phyloP scores from a whole-genome alignment of 2,888 invertebrate species.

The Monoplex corrugatus region DNA sequence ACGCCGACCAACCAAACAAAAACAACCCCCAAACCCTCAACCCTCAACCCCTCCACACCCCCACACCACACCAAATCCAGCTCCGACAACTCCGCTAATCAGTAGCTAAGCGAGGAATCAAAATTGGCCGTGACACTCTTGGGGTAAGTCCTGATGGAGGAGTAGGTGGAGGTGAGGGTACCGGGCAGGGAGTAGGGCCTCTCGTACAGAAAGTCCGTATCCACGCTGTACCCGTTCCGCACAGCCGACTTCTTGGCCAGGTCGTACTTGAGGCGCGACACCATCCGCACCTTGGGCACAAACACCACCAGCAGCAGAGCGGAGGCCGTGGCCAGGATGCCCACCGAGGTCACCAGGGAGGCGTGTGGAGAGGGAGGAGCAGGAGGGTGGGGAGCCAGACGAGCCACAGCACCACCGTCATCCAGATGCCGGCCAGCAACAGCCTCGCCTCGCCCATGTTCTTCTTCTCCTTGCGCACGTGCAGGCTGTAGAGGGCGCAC shows the following conservation, averaged over 20 bases:
- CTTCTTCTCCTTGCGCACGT: constrained; percentile 91
- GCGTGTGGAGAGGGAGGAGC: constrained; percentile 69
- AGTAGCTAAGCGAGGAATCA: constrained; percentile 72
- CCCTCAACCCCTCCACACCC: background rate
- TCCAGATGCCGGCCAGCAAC: constrained; percentile 92
- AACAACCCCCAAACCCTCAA: too few relatives aligned
- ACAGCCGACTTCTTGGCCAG: constrained; percentile 63
- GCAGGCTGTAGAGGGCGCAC: constrained; percentile 91
- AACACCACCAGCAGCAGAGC: constrained; percentile 95
- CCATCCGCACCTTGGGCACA: constrained; percentile 88
- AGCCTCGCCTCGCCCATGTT: constrained; percentile 96
- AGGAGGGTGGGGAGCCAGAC: constrained; percentile 85
- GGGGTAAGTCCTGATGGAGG: constrained; percentile 68
- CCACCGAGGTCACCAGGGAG: constrained; percentile 90
- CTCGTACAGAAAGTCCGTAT: constrained; percentile 74
- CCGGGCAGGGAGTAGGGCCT: constrained; percentile 74
- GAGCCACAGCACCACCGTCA: constrained; percentile 88
- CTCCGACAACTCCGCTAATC: constrained; percentile 11
- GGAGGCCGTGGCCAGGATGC: constrained; percentile 91
- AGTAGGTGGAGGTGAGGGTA: constrained; percentile 64
- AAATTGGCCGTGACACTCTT: constrained; percentile 67
- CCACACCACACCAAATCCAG: too few relatives aligned
- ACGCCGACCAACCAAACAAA: too few relatives aligned
- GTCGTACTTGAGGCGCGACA: constrained; percentile 72
- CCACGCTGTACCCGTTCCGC: constrained; percentile 71